Evolutionary conservation across 2,888 invertebrate genomes (phyloP).

Genomic region (Scaptomyza tumidula): DNA sequence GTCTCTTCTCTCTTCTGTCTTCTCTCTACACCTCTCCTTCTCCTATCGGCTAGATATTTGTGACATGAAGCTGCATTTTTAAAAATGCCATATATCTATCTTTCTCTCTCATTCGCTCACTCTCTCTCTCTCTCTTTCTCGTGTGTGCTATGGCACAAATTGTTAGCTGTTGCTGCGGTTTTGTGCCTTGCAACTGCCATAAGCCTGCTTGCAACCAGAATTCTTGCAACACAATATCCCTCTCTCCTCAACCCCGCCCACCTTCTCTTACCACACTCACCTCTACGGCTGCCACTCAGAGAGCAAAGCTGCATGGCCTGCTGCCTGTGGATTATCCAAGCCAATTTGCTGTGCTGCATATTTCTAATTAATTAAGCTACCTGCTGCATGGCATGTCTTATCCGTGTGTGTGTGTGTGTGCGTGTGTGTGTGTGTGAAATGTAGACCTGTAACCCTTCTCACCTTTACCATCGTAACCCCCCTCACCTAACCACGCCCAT

Average conservation of each 20-base stretch:
- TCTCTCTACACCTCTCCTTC: too few species aligned
- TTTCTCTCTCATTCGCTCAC: neutral
- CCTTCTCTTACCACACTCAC: too few species aligned
- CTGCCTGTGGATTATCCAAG: constrained; percentile 39
- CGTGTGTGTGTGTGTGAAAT: neutral
- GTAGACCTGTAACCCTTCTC: neutral
- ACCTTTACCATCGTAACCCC: neutral
- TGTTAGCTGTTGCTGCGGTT: constrained; percentile 16
- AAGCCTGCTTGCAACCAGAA: neutral
- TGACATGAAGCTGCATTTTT: constrained; percentile 71
- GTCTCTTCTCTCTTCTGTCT: constrained; percentile 15
- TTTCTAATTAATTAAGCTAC: constrained; percentile 74
- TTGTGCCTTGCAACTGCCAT: constrained; percentile 2
- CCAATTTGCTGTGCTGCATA: constrained; percentile 70
- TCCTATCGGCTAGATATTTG: constrained; percentile 46
- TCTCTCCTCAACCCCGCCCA: too few species aligned
- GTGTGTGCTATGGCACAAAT: constrained; percentile 6
- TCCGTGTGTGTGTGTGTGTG: neutral
- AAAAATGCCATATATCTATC: constrained; percentile 51
- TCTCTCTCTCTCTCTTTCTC: neutral
- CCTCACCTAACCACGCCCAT: neutral
- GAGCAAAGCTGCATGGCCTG: constrained; percentile 18
- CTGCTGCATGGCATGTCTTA: constrained; percentile 49
- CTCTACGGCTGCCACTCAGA: constrained; percentile 36
- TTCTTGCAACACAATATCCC: neutral